Evolutionary conservation across 2,888 invertebrate genomes (phyloP), one percentile per base, ranked within the genome.

Genomic region (Oscheius sp.): DNA sequence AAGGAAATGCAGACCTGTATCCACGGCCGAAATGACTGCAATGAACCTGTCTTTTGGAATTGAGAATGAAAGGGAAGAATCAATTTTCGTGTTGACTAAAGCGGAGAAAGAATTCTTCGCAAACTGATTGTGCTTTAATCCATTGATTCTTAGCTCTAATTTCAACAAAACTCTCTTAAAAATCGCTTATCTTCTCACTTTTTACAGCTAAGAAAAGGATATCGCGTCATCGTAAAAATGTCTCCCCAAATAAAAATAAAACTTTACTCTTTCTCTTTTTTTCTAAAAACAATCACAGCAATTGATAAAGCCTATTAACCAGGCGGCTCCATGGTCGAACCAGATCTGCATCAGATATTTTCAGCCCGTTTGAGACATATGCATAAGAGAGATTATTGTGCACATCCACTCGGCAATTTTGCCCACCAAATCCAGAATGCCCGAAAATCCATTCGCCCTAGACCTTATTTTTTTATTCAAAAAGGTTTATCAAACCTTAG

Each of bases 391-490:
- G 70, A 25, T 63, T 58, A 58, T 80, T 75, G 27, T 67, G 57
- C 4, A 75, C 67, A 55, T 81, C 80, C 6, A 81, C 69, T 50
- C 78, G 65, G 17, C 80, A 80, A 55, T 81, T 81, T 52, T 81
- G 81, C 3, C 81, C 81, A 1, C 81, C 81, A 46, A 74, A 77
- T 15, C 81, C 81, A 6, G 79, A 80, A 50, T 81, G 80, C 3
- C 81, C 81, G 57, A 80, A 81, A 20, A 79, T 67, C 80, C 81
- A 81, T 67, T 79, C 64, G 48, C 74, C 78, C 80, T 80, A 65
- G n/a, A 75, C 57, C n/a, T 58, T 27, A 33, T 3, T 33, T 33
- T 27, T 48, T 48, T 10, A 17, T 48, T 48, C 48, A n/a, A 48
- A 48, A 20, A 48, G 46, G n/a, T 8, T 15, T 2, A 25, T 42